Evolutionary conservation across 2,113 vertebrate species (phyloP).

Genomic region (Myotis lucifugus): DNA sequence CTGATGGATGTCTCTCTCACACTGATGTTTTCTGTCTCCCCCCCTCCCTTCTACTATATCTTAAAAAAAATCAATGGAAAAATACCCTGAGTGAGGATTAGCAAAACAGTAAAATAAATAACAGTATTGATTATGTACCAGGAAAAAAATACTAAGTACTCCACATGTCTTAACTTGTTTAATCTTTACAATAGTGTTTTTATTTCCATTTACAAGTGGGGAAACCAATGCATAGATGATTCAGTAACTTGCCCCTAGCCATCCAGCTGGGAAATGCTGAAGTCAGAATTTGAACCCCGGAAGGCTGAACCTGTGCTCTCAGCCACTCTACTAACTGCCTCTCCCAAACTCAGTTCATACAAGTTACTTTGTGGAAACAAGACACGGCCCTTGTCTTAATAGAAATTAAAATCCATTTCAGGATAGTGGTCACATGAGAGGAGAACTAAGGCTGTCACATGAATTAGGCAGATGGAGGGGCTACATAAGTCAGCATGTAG

Average conservation of each 20-base stretch:
- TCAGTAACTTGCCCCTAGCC: background rate
- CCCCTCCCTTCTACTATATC: too few relatives aligned
- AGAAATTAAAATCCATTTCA: background rate
- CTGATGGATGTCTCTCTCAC: too few relatives aligned
- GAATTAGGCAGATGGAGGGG: background rate
- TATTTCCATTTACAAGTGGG: background rate
- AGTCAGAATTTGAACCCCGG: background rate
- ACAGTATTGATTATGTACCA: background rate
- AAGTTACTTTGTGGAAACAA: background rate
- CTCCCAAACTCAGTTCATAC: background rate
- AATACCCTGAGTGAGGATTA: too few relatives aligned
- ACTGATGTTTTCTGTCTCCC: too few relatives aligned
- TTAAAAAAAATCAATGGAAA: too few relatives aligned
- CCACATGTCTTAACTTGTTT: background rate
- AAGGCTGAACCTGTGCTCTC: background rate
- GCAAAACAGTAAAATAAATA: background rate
- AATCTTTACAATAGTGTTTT: background rate
- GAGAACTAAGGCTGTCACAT: background rate
- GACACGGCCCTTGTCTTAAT: background rate
- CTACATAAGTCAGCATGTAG: background rate
- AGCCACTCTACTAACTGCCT: background rate
- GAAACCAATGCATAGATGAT: background rate
- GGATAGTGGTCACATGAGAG: background rate
- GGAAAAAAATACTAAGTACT: background rate
- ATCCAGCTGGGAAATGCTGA: background rate